Base-by-base conservation (phyloP, 2,113 vertebrate species). In the Seriola aureovittata region DNA sequence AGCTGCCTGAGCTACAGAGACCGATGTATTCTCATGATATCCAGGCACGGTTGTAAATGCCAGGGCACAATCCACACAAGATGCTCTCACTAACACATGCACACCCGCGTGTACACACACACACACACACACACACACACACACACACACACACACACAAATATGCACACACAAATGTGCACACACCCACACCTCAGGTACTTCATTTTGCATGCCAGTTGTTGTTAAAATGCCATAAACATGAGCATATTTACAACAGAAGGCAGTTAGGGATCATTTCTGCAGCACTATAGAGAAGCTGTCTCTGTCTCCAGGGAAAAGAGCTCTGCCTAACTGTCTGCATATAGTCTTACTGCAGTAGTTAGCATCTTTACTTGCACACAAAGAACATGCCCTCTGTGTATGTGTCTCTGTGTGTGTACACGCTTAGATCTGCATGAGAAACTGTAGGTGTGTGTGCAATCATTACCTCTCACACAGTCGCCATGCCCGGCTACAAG, bases 181-280 rank as follows among this genome's bases (percentile, higher is more conserved):
- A 62, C 81, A 69, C n/a, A 9, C 79, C 40, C 60, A 75, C 81
- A 44, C 78, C 75, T 29, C 75, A 88, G 80, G 89, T 87, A 75
- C 57, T 75, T 72, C 57, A 44, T 82, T 82, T 76, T 75, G 59
- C 34, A 80, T 80, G 71, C 73, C 62, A 78, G 75, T 85, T 84
- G 75, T 88, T 72, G 76, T 88, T 90, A 88, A 92, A 93, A 88
- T 58, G 77, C 74, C 70, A 81, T 91, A 78, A 91, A 89, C 85
- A 84, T 76, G 76, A 88, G 77, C 57, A 62, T 89, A 84, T 88
- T 86, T 90, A 76, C 85, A 82, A 58, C 82, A 90, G 75, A 75
- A 76, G 84, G 85, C 78, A 76, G 85, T 90, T 88, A 80, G 86
- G 67, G 81, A 92, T 82, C 52, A 80, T 90, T 85, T 89, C 82